phyloP scores from a whole-genome alignment of 2,113 vertebrate genomes.

The Percina caprodes region DNA sequence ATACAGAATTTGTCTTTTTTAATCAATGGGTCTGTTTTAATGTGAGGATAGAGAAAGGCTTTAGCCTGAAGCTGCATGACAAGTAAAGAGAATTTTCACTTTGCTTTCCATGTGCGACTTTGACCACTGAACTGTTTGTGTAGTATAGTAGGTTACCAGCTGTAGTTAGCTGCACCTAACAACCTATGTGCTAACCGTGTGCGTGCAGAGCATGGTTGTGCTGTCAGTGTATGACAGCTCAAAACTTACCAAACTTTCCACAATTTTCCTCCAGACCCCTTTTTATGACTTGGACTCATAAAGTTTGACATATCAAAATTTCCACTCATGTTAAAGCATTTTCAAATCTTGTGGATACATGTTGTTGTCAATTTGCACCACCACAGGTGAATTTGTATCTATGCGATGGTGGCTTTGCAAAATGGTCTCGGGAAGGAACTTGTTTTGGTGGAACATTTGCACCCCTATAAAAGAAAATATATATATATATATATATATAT shows the following conservation, averaged over 20 bases:
- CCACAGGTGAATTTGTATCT: too few relatives aligned
- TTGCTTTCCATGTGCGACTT: not conserved
- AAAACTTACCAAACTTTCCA: not conserved
- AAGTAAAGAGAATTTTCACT: not conserved
- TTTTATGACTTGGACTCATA: not conserved
- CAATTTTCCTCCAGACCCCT: not conserved
- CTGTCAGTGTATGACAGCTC: not conserved
- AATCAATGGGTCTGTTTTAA: constrained; percentile 36
- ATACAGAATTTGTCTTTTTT: constrained; percentile 33
- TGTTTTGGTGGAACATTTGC: too few relatives aligned
- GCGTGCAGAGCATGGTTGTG: not conserved
- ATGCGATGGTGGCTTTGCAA: too few relatives aligned
- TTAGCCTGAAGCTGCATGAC: constrained; percentile 2
- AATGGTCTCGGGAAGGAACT: too few relatives aligned
- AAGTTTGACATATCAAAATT: not conserved
- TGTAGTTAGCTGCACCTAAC: not conserved
- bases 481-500: too few relatives aligned
- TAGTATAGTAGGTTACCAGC: not conserved
- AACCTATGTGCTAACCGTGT: not conserved
- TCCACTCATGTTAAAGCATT: too few relatives aligned
- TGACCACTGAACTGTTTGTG: not conserved
- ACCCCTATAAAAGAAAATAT: too few relatives aligned
- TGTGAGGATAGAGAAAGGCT: not conserved
- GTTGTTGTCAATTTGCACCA: too few relatives aligned
- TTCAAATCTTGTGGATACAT: too few relatives aligned